Conservation (phyloP, 2,113 vertebrate genomes). For the Onychostruthus taczanowskii region DNA sequence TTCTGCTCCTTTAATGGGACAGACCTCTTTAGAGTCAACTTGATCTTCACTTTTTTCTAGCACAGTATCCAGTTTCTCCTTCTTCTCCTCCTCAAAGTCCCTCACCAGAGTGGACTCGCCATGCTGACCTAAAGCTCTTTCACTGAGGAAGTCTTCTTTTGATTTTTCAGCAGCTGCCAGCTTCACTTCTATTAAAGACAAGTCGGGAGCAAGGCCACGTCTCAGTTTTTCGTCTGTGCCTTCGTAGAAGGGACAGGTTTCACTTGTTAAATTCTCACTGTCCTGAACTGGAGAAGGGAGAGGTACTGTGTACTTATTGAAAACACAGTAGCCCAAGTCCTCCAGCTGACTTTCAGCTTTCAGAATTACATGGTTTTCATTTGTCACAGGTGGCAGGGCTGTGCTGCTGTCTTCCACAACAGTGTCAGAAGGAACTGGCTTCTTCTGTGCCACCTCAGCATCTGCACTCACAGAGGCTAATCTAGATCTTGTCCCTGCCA, state of each 20-base stretch:
- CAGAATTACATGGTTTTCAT: slow-evolving; percentile 79
- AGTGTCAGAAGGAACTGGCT: slow-evolving; percentile 80
- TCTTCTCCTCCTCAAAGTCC: slow-evolving; percentile 75
- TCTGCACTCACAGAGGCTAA: slow-evolving; percentile 88
- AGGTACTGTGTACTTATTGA: slow-evolving; percentile 96
- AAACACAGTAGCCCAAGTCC: slow-evolving; percentile 97
- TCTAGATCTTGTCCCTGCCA: slow-evolving; percentile 88
- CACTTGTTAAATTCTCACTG: slow-evolving; percentile 73
- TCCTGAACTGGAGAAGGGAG: slow-evolving; percentile 92
- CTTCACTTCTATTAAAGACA: slow-evolving; percentile 80
- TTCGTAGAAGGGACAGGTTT: slow-evolving; percentile 77
- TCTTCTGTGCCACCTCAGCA: slow-evolving; percentile 79
- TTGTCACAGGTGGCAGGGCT: slow-evolving; percentile 75
- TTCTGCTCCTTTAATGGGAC: slow-evolving; percentile 26
- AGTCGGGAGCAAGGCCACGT: slow-evolving; percentile 70
- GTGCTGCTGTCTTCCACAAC: slow-evolving; percentile 75
- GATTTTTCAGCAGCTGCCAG: slow-evolving; percentile 78
- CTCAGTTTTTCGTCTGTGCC: slow-evolving; percentile 73
- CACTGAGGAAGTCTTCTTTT: slow-evolving; percentile 64
- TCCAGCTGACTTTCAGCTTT: slow-evolving; percentile 93
- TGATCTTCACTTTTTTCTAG: slow-evolving; percentile 77
- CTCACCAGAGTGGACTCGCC: slow-evolving; percentile 44
- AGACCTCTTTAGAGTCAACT: slow-evolving; percentile 50
- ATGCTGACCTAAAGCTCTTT: slow-evolving; percentile 49
- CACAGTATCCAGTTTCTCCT: slow-evolving; percentile 75